Percentiles rank a stretch among this genome's conserved stretches.
Evolutionary conservation across 2,888 invertebrate species (phyloP).

Genomic region (Orgyia antiqua): DNA sequence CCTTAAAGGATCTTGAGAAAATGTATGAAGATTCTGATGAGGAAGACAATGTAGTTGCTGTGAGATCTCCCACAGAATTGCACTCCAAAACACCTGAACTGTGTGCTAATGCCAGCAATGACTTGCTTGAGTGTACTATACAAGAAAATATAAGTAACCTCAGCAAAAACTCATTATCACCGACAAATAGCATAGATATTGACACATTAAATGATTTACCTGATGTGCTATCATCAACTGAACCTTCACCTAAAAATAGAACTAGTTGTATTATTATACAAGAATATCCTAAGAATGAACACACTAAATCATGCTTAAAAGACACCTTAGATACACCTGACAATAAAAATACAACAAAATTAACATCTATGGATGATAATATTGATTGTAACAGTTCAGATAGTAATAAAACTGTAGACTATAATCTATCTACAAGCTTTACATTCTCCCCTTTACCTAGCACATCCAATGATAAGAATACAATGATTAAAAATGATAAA

Average conservation of each 20-base stretch:
- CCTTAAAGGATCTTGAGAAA: conserved; percentile 35
- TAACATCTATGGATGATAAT: not conserved
- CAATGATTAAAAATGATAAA: conserved; percentile 39
- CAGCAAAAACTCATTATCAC: no score
- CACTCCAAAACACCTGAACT: no score
- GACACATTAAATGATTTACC: not conserved
- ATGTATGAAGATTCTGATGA: conserved; percentile 35
- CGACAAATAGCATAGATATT: not conserved
- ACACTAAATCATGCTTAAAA: no score
- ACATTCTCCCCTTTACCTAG: conserved; percentile 45
- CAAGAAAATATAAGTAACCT: not conserved
- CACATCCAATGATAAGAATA: conserved; percentile 40
- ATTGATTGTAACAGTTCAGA: conserved; percentile 19
- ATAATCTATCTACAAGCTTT: conserved; percentile 10
- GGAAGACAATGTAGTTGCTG: conserved; percentile 11
- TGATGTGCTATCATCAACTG: not conserved
- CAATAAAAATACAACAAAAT: not conserved
- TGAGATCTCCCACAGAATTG: not conserved
- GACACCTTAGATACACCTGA: no score
- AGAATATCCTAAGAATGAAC: no score
- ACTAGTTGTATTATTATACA: no score
- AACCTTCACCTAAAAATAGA: no score
- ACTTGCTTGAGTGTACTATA: not conserved
- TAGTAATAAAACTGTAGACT: conserved; percentile 30
- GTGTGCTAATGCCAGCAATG: not conserved